These are phyloP conservation scores for Coracopsis vasa DNA, from an alignment of 2,113 vertebrate genomes.

Conservation along the genomic window DNA sequence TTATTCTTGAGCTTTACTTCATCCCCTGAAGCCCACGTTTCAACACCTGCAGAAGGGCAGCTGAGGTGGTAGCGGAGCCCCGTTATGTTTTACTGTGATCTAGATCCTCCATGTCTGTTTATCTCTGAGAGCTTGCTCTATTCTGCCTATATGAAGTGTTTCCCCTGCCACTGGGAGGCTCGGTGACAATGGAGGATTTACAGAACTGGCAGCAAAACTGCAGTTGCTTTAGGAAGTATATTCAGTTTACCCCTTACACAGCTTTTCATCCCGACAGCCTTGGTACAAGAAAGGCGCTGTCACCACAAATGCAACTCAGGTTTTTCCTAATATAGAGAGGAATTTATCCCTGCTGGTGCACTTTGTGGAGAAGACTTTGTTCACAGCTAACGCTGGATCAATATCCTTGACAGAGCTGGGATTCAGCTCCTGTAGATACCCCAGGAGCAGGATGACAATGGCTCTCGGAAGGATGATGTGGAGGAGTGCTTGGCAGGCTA, in stretches of 20 bases:
- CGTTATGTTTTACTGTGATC: not conserved
- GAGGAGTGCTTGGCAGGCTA: not conserved
- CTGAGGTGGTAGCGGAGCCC: not conserved
- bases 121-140: not conserved
- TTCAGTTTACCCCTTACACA: not conserved
- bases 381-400: not conserved
- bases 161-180: not conserved
- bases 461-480: not conserved
- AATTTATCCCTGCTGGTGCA: not conserved
- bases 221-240: not conserved
- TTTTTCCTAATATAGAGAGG: not conserved
- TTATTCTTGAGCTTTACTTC: conserved; percentile 31
- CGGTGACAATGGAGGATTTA: not conserved
- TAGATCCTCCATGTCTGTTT: rapidly evolving
- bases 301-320: not conserved
- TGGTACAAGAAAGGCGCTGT: rapidly evolving
- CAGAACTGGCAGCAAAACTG: not conserved
- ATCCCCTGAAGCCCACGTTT: not conserved
- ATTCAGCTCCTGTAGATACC: not conserved
- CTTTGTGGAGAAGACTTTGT: not conserved
- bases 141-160: not conserved
- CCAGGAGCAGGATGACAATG: not conserved
- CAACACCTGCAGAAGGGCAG: not conserved
- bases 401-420: not conserved
- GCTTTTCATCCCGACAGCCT: not conserved